phyloP scores from a whole-genome alignment of 2,888 invertebrate species.

The Pelosia muscerda region DNA sequence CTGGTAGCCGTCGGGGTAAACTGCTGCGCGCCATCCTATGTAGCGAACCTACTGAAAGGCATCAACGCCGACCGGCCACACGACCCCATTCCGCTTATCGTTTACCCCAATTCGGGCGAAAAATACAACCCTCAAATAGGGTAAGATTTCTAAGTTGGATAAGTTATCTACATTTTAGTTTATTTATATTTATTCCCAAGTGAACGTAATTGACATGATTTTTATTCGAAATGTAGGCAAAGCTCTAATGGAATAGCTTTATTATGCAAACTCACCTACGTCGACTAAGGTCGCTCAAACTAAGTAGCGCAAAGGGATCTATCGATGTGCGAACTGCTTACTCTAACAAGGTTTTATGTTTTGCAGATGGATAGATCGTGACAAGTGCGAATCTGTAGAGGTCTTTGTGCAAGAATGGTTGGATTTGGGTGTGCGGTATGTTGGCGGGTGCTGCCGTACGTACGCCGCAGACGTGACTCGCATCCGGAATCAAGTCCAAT shows the following conservation, averaged over 20 bases:
- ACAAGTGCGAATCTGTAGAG: constrained; percentile 90
- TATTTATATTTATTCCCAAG: constrained; percentile 34
- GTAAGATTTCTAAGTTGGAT: constrained; percentile 76
- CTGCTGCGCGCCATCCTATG: constrained; percentile 89
- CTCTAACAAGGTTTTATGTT: constrained; percentile 12
- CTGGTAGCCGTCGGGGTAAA: constrained; percentile 96
- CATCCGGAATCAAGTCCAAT: constrained; percentile 89
- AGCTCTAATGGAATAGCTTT: constrained; percentile 25
- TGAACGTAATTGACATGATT: constrained; percentile 44
- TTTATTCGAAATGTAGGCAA: constrained; percentile 29
- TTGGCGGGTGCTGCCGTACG: constrained; percentile 97
- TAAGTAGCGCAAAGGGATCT: constrained; percentile 7
- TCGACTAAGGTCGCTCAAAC: background rate
- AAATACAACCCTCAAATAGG: constrained; percentile 90
- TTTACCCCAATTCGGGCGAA: constrained; percentile 97
- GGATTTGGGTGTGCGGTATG: constrained; percentile 92
- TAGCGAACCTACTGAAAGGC: constrained; percentile 76
- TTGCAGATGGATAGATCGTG: constrained; percentile 91
- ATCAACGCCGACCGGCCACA: constrained; percentile 83
- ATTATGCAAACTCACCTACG: constrained; percentile 16
- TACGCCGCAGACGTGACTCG: constrained; percentile 92
- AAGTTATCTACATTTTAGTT: constrained; percentile 40
- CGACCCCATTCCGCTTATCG: constrained; percentile 91
- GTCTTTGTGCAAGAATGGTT: constrained; percentile 93
- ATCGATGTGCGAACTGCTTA: constrained; percentile 9